Conservation (phyloP, 2,797 vertebrate genomes). For the Trachops cirrhosus region DNA sequence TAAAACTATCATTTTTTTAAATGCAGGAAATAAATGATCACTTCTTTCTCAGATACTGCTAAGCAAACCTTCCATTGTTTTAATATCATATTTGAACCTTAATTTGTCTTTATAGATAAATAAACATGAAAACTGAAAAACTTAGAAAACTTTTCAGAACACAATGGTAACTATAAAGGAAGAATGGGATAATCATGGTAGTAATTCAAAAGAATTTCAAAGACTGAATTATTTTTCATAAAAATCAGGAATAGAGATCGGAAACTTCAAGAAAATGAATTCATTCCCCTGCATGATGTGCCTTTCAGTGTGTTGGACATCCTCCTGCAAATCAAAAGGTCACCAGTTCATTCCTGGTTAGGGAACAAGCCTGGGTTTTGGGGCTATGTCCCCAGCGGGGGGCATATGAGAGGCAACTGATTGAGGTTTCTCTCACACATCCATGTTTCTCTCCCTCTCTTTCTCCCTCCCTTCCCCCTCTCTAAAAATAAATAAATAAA, state of each 20-base stretch:
- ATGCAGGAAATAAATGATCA: neutral
- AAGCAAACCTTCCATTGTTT: neutral
- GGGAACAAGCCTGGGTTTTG: neutral
- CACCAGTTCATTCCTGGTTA: neutral
- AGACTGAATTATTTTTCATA: constrained; percentile 2
- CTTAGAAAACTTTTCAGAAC: neutral
- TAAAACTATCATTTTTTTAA: neutral
- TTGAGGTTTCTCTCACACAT: neutral
- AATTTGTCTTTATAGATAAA: constrained; percentile 20
- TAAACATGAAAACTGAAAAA: neutral
- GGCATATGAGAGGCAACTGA: neutral
- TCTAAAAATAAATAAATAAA: neutral
- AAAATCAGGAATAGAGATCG: neutral
- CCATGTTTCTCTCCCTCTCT: neutral
- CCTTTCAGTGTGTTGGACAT: neutral
- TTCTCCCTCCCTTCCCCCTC: neutral
- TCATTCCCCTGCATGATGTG: neutral
- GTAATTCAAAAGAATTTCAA: constrained; percentile 23
- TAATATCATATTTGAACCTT: constrained; percentile 11
- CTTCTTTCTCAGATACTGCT: neutral
- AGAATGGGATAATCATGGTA: neutral
- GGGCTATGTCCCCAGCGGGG: neutral
- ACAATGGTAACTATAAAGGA: neutral
- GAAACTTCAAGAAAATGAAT: neutral
- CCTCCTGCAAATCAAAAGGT: neutral